Base-by-base conservation (phyloP, 2,797 vertebrate species). In the Babyrousa celebensis region DNA sequence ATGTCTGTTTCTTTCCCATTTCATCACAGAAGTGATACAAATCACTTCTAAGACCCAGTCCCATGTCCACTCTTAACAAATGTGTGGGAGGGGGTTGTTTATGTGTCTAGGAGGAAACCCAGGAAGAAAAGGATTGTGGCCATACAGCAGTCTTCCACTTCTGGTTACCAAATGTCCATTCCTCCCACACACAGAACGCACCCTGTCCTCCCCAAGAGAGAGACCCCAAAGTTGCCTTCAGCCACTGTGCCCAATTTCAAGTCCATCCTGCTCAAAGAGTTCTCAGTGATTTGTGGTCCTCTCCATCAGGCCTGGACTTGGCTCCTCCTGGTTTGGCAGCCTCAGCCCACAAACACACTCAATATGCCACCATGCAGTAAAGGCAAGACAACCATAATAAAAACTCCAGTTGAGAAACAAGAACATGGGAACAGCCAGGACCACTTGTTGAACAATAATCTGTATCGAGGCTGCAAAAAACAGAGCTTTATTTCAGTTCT, bases 291-390 rank as follows among this genome's bases (percentile, higher is more conserved):
- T 11, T 15, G 8, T 14, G 3, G n/a, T 67, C 29, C 62, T 12
- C 25, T 80, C 58, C 52, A 3, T 67, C 65, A 65, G 21, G 20
- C 54, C 36, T 1, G 21, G 40, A 23, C 21, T 2, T 25, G 36
- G 20, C 48, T 67, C 25, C 29, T 23, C 18, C 56, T 25, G 11
- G 10, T 48, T 48, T 48, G n/a, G 56, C 7, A 82, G n/a, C 48
- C 63, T 82, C 16, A 58, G 2, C 32, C 6, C 52, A 40, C 9
- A 32, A 29, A 21, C 16, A 65, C 1, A 52, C 21, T 20, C 12
- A 14, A 17, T 36, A 65, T 43, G 16, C 0, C n/a, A 0, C 6
- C 11, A 25, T 18, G 23, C 40, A n/a, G 1, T 7, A 56, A 77
- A 52, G 52, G 9, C 0, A 3, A 83, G 54, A 21, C 0, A 86